Conservation (phyloP, 2,113 vertebrate species). For the Electrona antarctica region DNA sequence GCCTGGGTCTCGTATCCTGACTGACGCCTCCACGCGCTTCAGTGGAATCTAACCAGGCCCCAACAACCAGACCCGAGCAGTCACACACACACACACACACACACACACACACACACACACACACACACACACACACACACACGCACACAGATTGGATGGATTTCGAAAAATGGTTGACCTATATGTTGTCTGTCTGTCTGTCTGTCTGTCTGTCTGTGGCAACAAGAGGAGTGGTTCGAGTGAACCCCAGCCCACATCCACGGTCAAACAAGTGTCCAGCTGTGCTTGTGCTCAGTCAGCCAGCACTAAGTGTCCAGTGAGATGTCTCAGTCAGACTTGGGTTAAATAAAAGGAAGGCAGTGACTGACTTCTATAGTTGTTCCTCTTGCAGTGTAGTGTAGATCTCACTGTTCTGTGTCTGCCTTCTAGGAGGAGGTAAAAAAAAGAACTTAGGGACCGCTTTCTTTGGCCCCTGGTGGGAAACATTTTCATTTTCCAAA, state of each 20-base stretch:
- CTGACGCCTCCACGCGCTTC: slow-evolving; percentile 23
- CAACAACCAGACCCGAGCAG: background rate
- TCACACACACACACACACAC: slow-evolving; percentile 2
- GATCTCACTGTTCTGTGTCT: slow-evolving; percentile 20
- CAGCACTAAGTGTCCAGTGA: slow-evolving; percentile 1
- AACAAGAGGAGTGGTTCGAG: too few species aligned
- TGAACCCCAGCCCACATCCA: slow-evolving; percentile 10
- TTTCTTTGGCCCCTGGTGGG: too few species aligned
- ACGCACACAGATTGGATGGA: too few species aligned
- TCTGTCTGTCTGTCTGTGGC: background rate
- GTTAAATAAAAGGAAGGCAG: background rate
- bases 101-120: slow-evolving; percentile 14
- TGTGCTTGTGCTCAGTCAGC: slow-evolving; percentile 7
- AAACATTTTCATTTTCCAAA: too few species aligned
- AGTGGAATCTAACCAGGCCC: slow-evolving; percentile 14
- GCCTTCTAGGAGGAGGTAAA: slow-evolving; percentile 16
- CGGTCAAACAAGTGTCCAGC: slow-evolving; percentile 20
- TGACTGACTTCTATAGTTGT: background rate
- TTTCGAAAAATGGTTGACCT: background rate
- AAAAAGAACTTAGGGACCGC: too few species aligned
- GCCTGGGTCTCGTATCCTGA: slow-evolving; percentile 18
- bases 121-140: slow-evolving; percentile 8
- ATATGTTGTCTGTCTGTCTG: too few species aligned
- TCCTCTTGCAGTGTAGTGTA: background rate
- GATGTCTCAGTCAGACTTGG: slow-evolving; percentile 10